Percentiles rank a stretch among this genome's conserved stretches.
Evolutionary conservation across 2,797 vertebrate genomes (phyloP).

Genomic region (Eurystomus glaucurus): DNA sequence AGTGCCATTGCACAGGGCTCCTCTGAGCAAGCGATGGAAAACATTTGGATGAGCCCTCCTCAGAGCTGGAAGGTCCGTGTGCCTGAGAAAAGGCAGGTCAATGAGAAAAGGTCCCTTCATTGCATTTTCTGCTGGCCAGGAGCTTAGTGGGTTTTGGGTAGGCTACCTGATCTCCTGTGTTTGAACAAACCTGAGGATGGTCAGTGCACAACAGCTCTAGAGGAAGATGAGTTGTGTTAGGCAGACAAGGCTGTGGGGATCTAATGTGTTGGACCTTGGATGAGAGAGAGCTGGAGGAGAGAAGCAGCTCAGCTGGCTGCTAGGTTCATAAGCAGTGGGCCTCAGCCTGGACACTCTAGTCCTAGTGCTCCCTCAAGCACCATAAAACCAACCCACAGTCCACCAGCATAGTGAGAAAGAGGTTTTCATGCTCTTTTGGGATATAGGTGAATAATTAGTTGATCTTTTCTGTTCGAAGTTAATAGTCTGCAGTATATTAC

Average conservation of each 20-base stretch:
- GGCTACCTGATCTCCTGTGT: background rate
- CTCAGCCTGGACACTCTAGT: background rate
- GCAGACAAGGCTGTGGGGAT: background rate
- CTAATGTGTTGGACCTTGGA: background rate
- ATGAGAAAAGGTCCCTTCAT: background rate
- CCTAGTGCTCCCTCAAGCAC: background rate
- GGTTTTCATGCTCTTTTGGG: background rate
- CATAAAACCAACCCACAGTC: background rate
- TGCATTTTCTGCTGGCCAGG: background rate
- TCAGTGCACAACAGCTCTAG: rapidly evolving
- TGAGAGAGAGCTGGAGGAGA: background rate
- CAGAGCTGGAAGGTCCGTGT: background rate
- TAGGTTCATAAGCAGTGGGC: background rate
- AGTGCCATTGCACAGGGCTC: background rate
- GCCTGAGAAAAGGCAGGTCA: background rate
- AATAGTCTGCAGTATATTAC: background rate
- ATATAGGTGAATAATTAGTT: background rate
- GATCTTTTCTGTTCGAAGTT: background rate
- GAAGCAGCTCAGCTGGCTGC: background rate
- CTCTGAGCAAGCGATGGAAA: background rate
- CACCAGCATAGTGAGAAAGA: background rate
- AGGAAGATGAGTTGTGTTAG: background rate
- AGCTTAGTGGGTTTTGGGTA: background rate
- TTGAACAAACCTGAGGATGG: background rate
- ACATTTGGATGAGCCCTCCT: background rate